Base-by-base conservation (phyloP, 2,888 invertebrate genomes). In the Agrotis clavis region DNA sequence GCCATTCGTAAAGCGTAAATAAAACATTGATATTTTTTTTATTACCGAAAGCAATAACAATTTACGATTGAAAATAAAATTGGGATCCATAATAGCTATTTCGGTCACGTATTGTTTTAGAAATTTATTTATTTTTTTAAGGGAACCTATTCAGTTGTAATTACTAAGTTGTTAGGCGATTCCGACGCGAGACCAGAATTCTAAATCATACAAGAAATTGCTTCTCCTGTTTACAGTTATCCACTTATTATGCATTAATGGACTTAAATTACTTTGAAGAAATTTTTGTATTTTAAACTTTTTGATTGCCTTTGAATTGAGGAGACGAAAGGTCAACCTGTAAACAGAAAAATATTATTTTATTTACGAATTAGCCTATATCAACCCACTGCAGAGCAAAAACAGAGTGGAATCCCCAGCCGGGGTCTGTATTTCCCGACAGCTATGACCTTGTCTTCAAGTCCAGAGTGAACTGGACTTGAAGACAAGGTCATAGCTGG, bases 101-200 rank as follows among this genome's bases (percentile, higher is more conserved):
- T 84, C 67, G 41, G 81, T 88, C 90, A 90, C 90, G 90, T 90
- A 83, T 82, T 78, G 85, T 84, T 79, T 74, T 84, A 81, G 86
- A 85, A 87, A 88, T 88, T 89, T 90, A 88, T 90, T 89, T 90
- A 87, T 89, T 88, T 90, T 35, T 89, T 89, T 77, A 60, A 83
- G 79, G 77, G 76, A 67, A 78, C 76, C 84, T 73, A 85, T 83
- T 84, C 75, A 68, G 81, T 74, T 83, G 79, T 90, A 90, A 90
- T 90, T 90, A 90, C 88, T 86, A 86, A 82, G 82, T 90, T 88
- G 87, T 90, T 90, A 89, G 83, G 77, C 87, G 87, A 89, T 90
- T 87, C 85, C 67, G 65, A 71, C 21, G 63, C 88, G 82, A 83
- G 88, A 84, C 81, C 71, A 56, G 90, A 90, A 90, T 90, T 85